Conservation (phyloP, 2,797 vertebrate species). For the Macropus fuliginosus region DNA sequence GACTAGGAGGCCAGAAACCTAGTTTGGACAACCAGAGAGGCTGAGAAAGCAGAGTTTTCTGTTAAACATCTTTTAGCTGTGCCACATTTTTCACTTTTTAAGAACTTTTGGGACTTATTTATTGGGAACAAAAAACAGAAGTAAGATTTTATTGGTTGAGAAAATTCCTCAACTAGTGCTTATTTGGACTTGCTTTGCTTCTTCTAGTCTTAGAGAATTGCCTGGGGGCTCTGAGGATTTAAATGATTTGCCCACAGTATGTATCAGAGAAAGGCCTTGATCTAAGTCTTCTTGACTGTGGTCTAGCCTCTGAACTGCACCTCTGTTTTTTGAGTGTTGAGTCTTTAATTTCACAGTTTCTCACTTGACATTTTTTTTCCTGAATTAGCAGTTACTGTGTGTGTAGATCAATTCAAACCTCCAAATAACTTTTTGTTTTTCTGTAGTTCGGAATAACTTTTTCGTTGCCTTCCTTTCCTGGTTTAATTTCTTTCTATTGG, state of each 20-base stretch:
- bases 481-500: not conserved
- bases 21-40: not conserved
- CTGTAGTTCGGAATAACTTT: not conserved
- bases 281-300: not conserved
- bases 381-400: not conserved
- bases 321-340: not conserved
- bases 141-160: too few species aligned
- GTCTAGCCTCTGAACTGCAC: not conserved
- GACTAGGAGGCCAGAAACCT: not conserved
- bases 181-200: not conserved
- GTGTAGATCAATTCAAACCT: not conserved
- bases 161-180: too few species aligned
- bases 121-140: not conserved
- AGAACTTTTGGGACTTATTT: not conserved
- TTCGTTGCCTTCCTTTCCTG: not conserved
- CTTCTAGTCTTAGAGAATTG: not conserved
- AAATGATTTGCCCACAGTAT: not conserved
- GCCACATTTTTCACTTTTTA: not conserved
- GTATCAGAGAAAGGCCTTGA: not conserved
- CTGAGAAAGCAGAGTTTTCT: not conserved
- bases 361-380: not conserved
- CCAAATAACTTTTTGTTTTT: not conserved
- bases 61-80: not conserved
- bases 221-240: not conserved
- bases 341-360: not conserved